These are phyloP conservation scores for Porites evermanni DNA, from an alignment of 92 coral and sea anemone genomes.

Conservation along the genomic window DNA sequence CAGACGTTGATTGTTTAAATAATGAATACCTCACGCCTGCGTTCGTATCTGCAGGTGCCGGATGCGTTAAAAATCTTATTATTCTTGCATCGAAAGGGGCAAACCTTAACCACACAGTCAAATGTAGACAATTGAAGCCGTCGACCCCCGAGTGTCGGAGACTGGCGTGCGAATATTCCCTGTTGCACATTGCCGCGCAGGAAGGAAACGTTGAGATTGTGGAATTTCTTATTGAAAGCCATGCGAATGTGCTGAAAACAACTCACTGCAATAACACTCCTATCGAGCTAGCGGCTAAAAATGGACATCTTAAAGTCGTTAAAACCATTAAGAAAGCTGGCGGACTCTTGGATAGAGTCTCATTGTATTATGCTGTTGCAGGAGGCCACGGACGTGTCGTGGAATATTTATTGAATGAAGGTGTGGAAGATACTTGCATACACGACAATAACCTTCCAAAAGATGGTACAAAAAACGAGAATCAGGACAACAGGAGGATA, in stretches of 20 bases:
- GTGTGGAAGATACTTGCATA: not conserved
- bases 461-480: not conserved
- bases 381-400: too few relatives aligned
- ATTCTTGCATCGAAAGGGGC: too few relatives aligned
- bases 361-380: not conserved
- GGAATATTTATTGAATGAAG: not conserved
- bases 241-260: not conserved
- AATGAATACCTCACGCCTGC: not conserved
- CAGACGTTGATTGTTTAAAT: conserved; percentile 9
- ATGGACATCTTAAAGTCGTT: not conserved
- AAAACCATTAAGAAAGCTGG: not conserved
- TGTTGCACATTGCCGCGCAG: conserved; percentile 13
- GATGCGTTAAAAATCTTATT: too few relatives aligned
- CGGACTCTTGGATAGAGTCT: not conserved
- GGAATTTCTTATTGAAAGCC: not conserved
- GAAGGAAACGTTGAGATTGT: conserved; percentile 33
- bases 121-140: conserved; percentile 1
- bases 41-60: too few relatives aligned
- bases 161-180: conserved; percentile 35
- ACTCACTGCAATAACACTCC: not conserved
- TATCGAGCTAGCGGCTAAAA: not conserved
- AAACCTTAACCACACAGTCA: conserved; percentile 21
- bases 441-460: not conserved
- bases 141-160: conserved; percentile 23
- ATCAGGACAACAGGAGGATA: not conserved